phyloP scores from a whole-genome alignment of 2,113 vertebrate genomes.

The Sinocyclocheilus anshuiensis region DNA sequence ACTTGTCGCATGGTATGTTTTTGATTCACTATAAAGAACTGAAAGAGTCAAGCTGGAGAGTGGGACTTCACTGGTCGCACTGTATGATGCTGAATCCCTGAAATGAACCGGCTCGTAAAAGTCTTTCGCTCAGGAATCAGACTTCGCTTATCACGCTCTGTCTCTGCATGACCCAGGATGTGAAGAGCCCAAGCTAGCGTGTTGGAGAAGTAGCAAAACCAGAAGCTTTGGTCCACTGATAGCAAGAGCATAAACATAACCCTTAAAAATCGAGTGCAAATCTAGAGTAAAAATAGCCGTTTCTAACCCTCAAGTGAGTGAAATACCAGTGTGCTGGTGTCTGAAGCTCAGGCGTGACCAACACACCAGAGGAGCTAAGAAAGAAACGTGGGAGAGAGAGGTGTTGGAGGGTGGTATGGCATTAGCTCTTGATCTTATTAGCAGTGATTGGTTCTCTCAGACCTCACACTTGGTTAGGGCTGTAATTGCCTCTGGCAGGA shows the following conservation, averaged over 20 bases:
- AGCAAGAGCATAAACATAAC: background rate
- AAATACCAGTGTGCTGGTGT: background rate
- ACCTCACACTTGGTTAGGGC: conserved; percentile 77
- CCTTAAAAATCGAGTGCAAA: background rate
- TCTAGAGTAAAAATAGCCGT: background rate
- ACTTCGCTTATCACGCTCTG: background rate
- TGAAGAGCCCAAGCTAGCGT: background rate
- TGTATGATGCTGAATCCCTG: background rate
- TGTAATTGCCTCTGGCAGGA: conserved; percentile 77
- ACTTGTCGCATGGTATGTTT: background rate
- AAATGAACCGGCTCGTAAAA: background rate
- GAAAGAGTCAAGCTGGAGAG: background rate
- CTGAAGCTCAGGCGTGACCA: conserved; percentile 39
- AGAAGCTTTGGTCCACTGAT: background rate
- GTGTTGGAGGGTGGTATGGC: conserved; percentile 57
- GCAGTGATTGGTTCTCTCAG: conserved; percentile 73
- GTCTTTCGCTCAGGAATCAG: background rate
- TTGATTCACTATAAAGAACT: background rate
- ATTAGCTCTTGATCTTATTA: conserved; percentile 76
- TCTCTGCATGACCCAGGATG: no score
- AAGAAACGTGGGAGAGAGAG: conserved; percentile 32
- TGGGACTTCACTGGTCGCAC: background rate
- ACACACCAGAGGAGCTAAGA: background rate
- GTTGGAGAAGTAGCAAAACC: background rate
- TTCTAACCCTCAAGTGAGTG: conserved; percentile 63